phyloP scores from a whole-genome alignment of 2,113 vertebrate genomes.

The Brachyhypopomus gauderio region DNA sequence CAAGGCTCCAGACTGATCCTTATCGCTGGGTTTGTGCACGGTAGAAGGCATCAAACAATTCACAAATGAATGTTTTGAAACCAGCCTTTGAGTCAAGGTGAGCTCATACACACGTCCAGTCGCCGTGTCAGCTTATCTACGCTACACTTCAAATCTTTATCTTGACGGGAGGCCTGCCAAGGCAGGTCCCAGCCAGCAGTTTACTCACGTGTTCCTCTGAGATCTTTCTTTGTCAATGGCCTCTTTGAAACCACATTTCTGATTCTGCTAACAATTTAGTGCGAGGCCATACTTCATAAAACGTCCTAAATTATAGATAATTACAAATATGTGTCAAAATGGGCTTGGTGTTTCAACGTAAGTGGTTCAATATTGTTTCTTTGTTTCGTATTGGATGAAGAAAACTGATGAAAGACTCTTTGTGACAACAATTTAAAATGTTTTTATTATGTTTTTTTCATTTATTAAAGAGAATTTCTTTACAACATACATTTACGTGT shows the following conservation, averaged over 20 bases:
- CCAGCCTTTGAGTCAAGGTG: constrained; percentile 32
- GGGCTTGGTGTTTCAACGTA: no score
- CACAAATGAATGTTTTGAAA: constrained; percentile 11
- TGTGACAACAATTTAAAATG: constrained; percentile 79
- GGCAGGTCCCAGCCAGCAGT: neutral
- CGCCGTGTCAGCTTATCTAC: neutral
- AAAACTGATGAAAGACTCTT: constrained; percentile 43
- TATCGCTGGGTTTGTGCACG: constrained; percentile 56
- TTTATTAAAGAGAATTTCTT: constrained; percentile 90
- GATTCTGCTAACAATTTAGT: neutral
- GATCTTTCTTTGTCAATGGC: neutral
- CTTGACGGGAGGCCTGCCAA: neutral
- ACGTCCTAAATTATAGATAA: no score
- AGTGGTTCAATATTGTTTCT: constrained; percentile 6
- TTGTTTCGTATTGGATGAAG: constrained; percentile 18
- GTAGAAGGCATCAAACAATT: constrained; percentile 39
- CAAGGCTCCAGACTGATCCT: constrained; percentile 56
- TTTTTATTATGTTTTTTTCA: constrained; percentile 89
- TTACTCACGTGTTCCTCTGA: neutral
- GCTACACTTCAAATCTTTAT: constrained; percentile 1
- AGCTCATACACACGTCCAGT: neutral
- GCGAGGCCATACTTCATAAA: no score
- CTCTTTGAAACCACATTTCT: constrained; percentile 6
- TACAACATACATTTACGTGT: constrained; percentile 92
- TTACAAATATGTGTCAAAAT: no score